Conservation (phyloP, 1,140 invertebrate genomes). For the Drosophila ficusphila region DNA sequence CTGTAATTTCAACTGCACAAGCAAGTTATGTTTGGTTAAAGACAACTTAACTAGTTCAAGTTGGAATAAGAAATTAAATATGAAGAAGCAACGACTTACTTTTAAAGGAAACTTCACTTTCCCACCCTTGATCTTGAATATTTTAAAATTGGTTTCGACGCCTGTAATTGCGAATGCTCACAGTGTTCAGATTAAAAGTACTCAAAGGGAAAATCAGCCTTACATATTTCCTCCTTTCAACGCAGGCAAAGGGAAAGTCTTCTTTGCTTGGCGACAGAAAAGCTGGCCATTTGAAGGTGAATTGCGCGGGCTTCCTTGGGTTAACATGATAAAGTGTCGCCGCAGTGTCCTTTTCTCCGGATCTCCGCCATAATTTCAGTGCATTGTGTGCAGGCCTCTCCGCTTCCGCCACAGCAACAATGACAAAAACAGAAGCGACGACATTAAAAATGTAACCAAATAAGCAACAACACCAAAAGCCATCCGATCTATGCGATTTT, state of each 20-base stretch:
- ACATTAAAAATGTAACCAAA: not conserved
- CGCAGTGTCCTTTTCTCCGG: conserved; percentile 1
- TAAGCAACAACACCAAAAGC: not conserved
- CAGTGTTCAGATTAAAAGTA: too few species aligned
- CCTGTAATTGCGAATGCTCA: too few species aligned
- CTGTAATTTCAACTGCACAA: not conserved
- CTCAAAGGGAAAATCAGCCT: not conserved
- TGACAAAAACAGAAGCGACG: not conserved
- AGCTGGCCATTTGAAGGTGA: conserved; percentile 17
- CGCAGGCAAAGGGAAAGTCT: not conserved
- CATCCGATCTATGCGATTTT: too few species aligned
- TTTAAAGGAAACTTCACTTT: too few species aligned
- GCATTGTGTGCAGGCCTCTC: conserved; percentile 38
- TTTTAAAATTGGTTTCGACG: too few species aligned
- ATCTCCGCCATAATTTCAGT: conserved; percentile 41
- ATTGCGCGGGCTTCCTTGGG: conserved; percentile 6
- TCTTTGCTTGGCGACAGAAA: not conserved
- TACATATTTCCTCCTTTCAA: not conserved
- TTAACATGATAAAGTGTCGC: conserved; percentile 30
- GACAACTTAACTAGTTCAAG: too few species aligned
- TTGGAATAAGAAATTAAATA: too few species aligned
- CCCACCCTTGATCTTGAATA: too few species aligned
- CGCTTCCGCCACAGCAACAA: conserved; percentile 40
- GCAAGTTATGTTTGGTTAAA: too few species aligned
- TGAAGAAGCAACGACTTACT: too few species aligned